Evolutionary conservation across 2,113 vertebrate species (phyloP), one percentile per base, ranked within the genome.

Genomic region (Rhinolophus ferrumequinum): DNA sequence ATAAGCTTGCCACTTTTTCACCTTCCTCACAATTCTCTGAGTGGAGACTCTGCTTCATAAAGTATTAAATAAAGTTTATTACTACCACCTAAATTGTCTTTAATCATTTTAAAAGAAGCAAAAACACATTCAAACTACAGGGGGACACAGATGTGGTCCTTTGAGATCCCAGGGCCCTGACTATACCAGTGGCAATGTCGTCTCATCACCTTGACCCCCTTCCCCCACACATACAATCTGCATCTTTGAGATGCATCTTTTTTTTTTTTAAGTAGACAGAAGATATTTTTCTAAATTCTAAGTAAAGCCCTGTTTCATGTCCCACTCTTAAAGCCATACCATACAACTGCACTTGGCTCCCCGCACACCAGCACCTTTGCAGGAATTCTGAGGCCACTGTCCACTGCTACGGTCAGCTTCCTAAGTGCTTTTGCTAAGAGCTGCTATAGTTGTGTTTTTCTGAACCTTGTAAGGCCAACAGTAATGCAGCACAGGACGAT

Each of bases 131-230:
- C 47, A 50, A n/a, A 26, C 11, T 69, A 30, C 8, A 90, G 24
- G 33, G 18, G 18, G 56, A 33, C 16, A 73, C 12, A 26, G 0
- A 8, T 24, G 26, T 12, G 28, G 33, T 47, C 58, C 58, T 69
- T 1, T 38, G 56, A 21, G 41, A n/a, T 76, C 84, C 24, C 8
- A 67, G 62, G 35, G 26, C 24, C 19, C 50, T 33, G 19, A 18
- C 18, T 38, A 11, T 18, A 6, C 19, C 8, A 67, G 19, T 33
- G 47, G 62, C 35, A 62, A 52, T 33, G 10, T 15, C 3, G 4
- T 33, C 6, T 41, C 33, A n/a, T 44, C 6, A 1, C 6, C 2
- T 9, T 26, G 9, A 16, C 6, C 0, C 2, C 14, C n/a, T 52
- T 16, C 0, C 14, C 62, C 2, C 10, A 6, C 16, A 60, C 3